Evolutionary conservation across 2,888 invertebrate species (phyloP), one percentile per base, ranked within the genome.

Genomic region (Hemicrepidius hirtus): DNA sequence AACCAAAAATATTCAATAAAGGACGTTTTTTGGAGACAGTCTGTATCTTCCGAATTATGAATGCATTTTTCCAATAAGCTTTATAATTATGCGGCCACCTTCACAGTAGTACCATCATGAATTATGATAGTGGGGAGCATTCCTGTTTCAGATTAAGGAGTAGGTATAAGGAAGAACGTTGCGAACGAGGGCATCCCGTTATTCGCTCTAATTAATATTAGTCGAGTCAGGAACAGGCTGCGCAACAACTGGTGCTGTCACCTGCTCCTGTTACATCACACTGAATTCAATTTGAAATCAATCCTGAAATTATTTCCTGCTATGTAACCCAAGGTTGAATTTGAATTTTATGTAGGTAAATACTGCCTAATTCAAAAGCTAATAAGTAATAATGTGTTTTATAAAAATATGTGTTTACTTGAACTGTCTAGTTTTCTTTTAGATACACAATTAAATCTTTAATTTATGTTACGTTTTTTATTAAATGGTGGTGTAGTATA

Each of bases 191-290:
- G 37, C 57, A 37, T 57, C 57, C 57, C 57, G 37, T 32, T 57
- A 57, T 57, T 57, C 37, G 57, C 57, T n/a, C 57, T 57, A 57
- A 57, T 57, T 57, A 57, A 57, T 57, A 57, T 57, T 57, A 57
- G 57, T 57, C 57, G 57, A 57, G 57, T 57, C 21, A 37, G 37
- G 37, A 57, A 57, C 57, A 57, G 57, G 37, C 57, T 37, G 57
- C 57, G 57, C 57, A 57, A 57, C 57, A 57, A 57, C 57, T 57
- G 37, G 57, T 37, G 57, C 57, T 57, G 57, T 57, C 57, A 57
- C 57, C 57, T 57, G 57, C 57, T 37, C 57, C 35, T 57, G 57
- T 37, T 57, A 57, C 57, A 57, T 57, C 57, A 37, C 57, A 18
- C 21, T 57, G 57, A 57, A 57, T 57, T 57, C 57, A 57, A 57